Conservation (phyloP, 2,888 invertebrate genomes). For the Sinelater perroti region DNA sequence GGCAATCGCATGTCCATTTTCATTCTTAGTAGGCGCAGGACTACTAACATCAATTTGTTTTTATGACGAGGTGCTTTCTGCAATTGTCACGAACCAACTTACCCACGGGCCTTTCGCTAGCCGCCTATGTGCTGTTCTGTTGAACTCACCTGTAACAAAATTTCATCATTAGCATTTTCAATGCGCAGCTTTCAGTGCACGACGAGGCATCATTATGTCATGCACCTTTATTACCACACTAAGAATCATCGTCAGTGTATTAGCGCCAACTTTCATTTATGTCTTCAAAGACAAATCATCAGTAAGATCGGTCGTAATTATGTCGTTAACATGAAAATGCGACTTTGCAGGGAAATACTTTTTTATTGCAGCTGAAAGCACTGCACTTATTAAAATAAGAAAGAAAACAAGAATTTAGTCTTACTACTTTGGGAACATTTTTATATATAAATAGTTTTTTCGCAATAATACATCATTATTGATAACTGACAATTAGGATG, state of each 20-base stretch:
- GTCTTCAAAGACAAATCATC: constrained; percentile 9
- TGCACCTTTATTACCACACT: constrained; percentile 7
- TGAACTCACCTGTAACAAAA: constrained; percentile 37
- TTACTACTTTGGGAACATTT: no score
- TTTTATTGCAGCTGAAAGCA: no score
- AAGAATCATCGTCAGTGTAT: not conserved
- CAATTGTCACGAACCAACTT: no score
- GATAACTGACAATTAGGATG: no score
- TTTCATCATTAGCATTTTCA: not conserved
- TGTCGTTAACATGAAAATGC: not conserved
- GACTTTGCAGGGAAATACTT: not conserved
- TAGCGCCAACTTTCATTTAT: constrained; percentile 5
- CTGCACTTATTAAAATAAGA: no score
- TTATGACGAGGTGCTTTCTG: constrained; percentile 26
- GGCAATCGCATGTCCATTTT: constrained; percentile 35
- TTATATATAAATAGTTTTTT: no score
- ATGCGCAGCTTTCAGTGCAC: constrained; percentile 4
- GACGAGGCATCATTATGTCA: constrained; percentile 12
- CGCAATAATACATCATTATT: no score
- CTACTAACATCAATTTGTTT: constrained; percentile 40
- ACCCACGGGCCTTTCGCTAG: no score
- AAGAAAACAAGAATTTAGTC: no score
- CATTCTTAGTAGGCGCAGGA: constrained; percentile 25
- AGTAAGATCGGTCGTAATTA: not conserved
- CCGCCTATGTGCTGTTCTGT: no score